phyloP scores from a whole-genome alignment of 35 echinoderm and acorn worm genomes.

The Lytechinus variegatus region DNA sequence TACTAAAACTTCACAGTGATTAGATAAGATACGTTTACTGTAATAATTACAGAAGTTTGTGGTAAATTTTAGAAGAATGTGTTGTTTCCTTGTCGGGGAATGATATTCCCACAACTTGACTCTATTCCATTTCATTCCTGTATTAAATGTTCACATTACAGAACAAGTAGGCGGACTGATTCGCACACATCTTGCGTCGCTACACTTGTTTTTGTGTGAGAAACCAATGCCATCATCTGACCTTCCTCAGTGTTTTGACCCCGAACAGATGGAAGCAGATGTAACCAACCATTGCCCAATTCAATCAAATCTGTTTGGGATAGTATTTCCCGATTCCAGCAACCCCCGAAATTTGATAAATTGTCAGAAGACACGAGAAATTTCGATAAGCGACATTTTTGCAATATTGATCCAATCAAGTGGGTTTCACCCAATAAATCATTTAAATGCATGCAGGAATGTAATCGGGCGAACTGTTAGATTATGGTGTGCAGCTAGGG shows the following conservation, averaged over 20 bases:
- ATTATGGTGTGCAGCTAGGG: not conserved
- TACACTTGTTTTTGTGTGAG: not conserved
- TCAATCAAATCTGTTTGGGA: not conserved
- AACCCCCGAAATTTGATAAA: not conserved
- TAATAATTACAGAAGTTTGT: too few relatives aligned
- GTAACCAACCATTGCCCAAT: not conserved
- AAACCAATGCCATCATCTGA: not conserved
- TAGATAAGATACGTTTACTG: too few relatives aligned
- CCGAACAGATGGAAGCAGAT: not conserved
- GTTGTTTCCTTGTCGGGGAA: too few relatives aligned
- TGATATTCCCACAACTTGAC: too few relatives aligned
- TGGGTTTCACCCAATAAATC: not conserved
- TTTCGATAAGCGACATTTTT: not conserved
- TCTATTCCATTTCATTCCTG: too few relatives aligned
- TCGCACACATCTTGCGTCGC: not conserved
- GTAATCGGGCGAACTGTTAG: not conserved
- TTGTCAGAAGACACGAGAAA: not conserved
- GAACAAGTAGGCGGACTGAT: not conserved
- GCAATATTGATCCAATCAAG: not conserved
- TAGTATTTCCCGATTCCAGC: not conserved
- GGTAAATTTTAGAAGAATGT: too few relatives aligned
- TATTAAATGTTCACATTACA: too few relatives aligned
- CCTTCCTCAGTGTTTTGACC: conserved; percentile 25
- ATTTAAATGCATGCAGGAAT: not conserved
- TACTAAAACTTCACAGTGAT: too few relatives aligned